Base-by-base conservation (phyloP, 2,113 vertebrate species). In the Cynocephalus volans region DNA sequence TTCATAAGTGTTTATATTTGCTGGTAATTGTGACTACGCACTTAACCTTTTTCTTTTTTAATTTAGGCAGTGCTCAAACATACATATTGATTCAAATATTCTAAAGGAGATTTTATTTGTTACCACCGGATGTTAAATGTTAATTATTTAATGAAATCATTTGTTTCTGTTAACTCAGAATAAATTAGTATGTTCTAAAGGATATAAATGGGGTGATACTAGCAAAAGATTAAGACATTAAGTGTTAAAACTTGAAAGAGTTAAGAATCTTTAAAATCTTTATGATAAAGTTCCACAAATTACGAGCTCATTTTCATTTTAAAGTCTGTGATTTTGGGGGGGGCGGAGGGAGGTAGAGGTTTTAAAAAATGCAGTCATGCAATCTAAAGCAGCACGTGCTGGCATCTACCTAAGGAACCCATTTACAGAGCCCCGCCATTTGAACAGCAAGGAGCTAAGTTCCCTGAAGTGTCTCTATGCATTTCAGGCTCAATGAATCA, bases 401-500 rank as follows among this genome's bases (percentile, higher is more conserved):
- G 18, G 56, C 70, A 72, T 96, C 90, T 67, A 92, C 93, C 93
- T 95, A 80, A 93, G 62, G 65, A 96, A 69, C 67, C 96, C 77
- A 91, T 97, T 97, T 97, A 56, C 93, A 77, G 92, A 95, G 70
- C 45, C 19, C 52, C 92, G 80, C 83, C 92, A 93, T 96, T 96
- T 92, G 90, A 97, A 88, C 77, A 97, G 96, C 95, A 82, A 93
- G 91, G 81, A 97, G n/a, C 88, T 82, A 73, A 56, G 67, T 94
- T 97, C 91, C 96, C 91, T 88, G 50, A 95, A 91, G 82, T 91
- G 93, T 96, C 90, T 96, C 72, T 94, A 91, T 75, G 56, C 50
- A 80, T 89, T 94, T 94, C 88, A 79, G 82, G 93, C 84, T 97
- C 97, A 95, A 14, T 94, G 93, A 97, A 76, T 97, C 93, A 94